Base-by-base conservation (phyloP, 2,888 invertebrate genomes). In the Chromoteleia sp. region DNA sequence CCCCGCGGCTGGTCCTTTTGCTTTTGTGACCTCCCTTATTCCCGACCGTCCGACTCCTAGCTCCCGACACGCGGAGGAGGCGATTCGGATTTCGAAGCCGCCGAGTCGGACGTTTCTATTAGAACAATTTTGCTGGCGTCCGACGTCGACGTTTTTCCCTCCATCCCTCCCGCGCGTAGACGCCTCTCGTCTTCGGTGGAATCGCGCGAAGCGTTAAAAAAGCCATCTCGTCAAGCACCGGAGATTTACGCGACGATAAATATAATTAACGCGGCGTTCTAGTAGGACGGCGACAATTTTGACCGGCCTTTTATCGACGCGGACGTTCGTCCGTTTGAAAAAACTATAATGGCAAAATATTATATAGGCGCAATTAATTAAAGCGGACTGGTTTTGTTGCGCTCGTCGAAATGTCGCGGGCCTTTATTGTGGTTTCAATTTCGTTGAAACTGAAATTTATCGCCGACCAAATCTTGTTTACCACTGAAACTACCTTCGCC, bases 61-160 rank as follows among this genome's bases (percentile, higher is more conserved):
- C n/a, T n/a, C n/a, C n/a, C 63, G 63, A 54, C 54, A 65, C 36
- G 43, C 8, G 3, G 30, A 12, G 12, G 0, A 36, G 8, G n/a
- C 39, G 7, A 58, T 58, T 58, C n/a, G 19, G 15, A 59, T 15
- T 14, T 8, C 29, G 30, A 33, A 25, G 19, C n/a, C 25, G 19
- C 33, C 30, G 33, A 36, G n/a, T 41, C 48, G 10, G 36, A 68
- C n/a, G 56, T 30, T 56, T 56, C 56, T 56, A 68, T 41, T 56
- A 36, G 7, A 41, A 43, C 10, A 45, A 30, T 45, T 21, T 41
- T 19, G 17, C 52, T 15, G 8, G 14, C 10, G 6, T 10, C n/a
- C 4, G 4, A 36, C n/a, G 8, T 8, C 36, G 4, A 4, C 7
- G 2, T 10, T 36, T 36, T 10, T n/a, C 7, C 36, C 10, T 36